phyloP scores from a whole-genome alignment of 2,113 vertebrate genomes.

The Pluvialis apricaria region DNA sequence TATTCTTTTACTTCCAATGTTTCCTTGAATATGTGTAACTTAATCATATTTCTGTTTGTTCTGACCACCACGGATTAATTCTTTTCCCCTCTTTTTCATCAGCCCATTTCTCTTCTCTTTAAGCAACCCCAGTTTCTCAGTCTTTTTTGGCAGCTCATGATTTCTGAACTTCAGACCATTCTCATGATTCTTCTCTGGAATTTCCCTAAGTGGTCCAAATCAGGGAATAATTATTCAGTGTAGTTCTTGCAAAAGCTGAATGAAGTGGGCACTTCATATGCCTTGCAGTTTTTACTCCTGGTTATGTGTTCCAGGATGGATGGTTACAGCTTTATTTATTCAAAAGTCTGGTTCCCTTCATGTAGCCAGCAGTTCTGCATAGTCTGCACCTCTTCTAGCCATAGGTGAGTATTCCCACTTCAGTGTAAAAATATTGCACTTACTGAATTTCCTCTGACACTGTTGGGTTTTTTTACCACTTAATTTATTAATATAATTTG shows the following conservation, averaged over 20 bases:
- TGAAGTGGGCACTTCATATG: neutral
- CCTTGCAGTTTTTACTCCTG: neutral
- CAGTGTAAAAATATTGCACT: neutral
- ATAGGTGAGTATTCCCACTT: neutral
- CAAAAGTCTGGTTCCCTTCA: neutral
- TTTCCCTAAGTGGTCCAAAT: constrained; percentile 31
- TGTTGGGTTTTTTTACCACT: neutral
- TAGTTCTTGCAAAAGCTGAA: constrained; percentile 36
- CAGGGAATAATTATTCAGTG: neutral
- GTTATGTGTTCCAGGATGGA: neutral
- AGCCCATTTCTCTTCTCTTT: constrained; percentile 35
- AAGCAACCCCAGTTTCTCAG: neutral
- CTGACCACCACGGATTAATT: constrained; percentile 16
- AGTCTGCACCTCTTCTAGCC: neutral
- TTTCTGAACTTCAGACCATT: constrained; percentile 10
- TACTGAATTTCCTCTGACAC: neutral
- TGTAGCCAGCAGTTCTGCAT: neutral
- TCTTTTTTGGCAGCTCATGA: constrained; percentile 22
- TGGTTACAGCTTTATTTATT: neutral
- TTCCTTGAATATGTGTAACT: constrained; percentile 1
- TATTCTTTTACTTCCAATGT: neutral
- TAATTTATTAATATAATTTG: neutral
- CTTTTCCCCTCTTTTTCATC: constrained; percentile 17
- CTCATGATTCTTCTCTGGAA: constrained; percentile 24
- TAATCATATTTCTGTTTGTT: constrained; percentile 32